These are phyloP conservation scores for Chaunax sp. DNA, from an alignment of 2,797 vertebrate species.

Conservation along the genomic window DNA sequence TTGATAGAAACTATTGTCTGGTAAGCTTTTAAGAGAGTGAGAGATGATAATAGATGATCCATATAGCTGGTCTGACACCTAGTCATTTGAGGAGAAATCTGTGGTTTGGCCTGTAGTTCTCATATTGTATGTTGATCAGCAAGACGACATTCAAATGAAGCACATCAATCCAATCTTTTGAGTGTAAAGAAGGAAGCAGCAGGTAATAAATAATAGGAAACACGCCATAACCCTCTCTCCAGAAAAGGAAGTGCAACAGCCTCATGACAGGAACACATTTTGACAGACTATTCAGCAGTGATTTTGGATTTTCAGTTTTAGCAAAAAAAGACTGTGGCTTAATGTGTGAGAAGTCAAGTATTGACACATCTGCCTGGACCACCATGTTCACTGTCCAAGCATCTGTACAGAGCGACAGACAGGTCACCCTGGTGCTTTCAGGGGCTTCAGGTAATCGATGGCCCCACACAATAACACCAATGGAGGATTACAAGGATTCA, in stretches of 20 bases:
- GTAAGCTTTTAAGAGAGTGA: conserved; percentile 22
- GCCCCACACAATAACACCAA: conserved; percentile 68
- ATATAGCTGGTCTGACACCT: background rate
- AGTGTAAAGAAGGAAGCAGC: conserved; percentile 36
- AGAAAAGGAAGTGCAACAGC: conserved; percentile 19
- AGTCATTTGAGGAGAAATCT: conserved; percentile 6
- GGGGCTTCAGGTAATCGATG: conserved; percentile 76
- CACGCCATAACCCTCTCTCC: conserved; percentile 26
- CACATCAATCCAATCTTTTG: conserved; percentile 34
- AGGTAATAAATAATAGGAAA: conserved; percentile 47
- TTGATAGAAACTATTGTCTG: conserved; percentile 15
- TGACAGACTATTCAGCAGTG: background rate
- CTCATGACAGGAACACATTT: conserved; percentile 20
- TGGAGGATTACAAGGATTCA: conserved; percentile 72
- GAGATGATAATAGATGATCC: conserved; percentile 25
- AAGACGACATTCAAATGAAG: conserved; percentile 15
- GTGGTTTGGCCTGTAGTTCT: conserved; percentile 6
- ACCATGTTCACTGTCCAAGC: conserved; percentile 58
- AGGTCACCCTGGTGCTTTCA: conserved; percentile 68
- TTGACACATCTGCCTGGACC: conserved; percentile 59
- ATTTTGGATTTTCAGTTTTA: conserved; percentile 14
- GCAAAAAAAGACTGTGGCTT: conserved; percentile 22
- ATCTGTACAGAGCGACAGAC: conserved; percentile 54
- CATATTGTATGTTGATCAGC: conserved; percentile 1
- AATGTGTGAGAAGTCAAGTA: conserved; percentile 50